These are phyloP conservation scores for Diploptera punctata DNA, from an alignment of 2,888 invertebrate species.

Conservation along the genomic window DNA sequence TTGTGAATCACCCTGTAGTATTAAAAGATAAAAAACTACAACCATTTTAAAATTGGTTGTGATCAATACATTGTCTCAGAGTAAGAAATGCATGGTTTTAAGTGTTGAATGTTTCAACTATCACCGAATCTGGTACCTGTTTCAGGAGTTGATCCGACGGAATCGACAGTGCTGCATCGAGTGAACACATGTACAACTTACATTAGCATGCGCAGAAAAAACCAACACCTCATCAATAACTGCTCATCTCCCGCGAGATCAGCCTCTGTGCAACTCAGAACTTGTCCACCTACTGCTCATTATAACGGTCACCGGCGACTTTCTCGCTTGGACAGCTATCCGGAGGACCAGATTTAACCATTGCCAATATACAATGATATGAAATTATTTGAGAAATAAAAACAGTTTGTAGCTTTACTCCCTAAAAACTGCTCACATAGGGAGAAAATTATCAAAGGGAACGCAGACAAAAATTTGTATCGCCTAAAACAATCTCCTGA, in stretches of 20 bases:
- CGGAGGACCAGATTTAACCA: constrained; percentile 12
- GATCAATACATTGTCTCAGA: too few relatives aligned
- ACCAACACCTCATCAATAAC: constrained; percentile 2
- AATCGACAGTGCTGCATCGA: constrained; percentile 64
- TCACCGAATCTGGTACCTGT: neutral
- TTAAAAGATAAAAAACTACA: too few relatives aligned
- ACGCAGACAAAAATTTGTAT: too few relatives aligned
- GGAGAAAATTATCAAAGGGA: too few relatives aligned
- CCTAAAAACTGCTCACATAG: too few relatives aligned
- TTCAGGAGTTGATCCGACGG: constrained; percentile 56
- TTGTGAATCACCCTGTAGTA: too few relatives aligned
- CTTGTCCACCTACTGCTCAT: neutral
- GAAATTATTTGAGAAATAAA: too few relatives aligned
- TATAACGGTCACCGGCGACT: constrained; percentile 19
- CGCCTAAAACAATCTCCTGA: too few relatives aligned
- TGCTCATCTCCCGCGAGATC: constrained; percentile 6
- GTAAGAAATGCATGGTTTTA: neutral
- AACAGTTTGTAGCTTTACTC: too few relatives aligned
- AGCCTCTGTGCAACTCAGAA: neutral
- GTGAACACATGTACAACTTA: constrained; percentile 69
- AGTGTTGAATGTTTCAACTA: neutral
- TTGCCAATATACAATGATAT: too few relatives aligned
- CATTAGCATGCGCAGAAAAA: constrained; percentile 59
- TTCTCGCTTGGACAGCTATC: neutral
- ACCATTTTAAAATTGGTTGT: too few relatives aligned